phyloP scores from a whole-genome alignment of 2,797 vertebrate species.

The Falco biarmicus region DNA sequence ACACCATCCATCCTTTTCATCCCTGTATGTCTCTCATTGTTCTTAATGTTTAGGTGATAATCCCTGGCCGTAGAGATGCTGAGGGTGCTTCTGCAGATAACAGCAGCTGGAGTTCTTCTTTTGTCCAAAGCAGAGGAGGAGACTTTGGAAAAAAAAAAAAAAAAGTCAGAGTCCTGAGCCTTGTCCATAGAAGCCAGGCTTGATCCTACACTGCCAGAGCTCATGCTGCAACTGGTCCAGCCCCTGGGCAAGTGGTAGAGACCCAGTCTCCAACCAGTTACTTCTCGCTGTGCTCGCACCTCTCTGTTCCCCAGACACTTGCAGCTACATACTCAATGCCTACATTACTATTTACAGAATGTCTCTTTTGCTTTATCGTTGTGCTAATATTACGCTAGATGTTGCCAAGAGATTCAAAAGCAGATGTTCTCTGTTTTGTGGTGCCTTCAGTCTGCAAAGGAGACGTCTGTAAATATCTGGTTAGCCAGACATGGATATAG shows the following conservation, averaged over 20 bases:
- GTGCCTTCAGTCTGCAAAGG: neutral
- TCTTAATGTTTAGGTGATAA: too few species aligned
- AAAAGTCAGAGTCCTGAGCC: neutral
- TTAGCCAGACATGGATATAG: neutral
- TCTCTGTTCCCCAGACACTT: neutral
- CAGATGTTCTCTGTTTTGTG: too few species aligned
- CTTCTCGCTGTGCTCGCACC: neutral
- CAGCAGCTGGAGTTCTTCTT: neutral
- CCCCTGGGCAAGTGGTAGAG: too few species aligned
- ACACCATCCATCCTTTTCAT: neutral
- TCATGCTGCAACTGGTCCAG: neutral
- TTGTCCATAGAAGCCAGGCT: neutral
- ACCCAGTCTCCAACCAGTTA: neutral
- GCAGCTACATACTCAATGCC: too few species aligned
- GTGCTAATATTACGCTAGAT: neutral
- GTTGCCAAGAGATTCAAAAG: neutral
- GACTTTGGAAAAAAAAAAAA: neutral
- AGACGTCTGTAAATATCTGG: neutral
- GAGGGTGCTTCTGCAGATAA: neutral
- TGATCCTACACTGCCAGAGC: neutral
- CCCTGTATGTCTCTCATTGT: neutral
- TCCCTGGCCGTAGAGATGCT: neutral
- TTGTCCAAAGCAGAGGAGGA: neutral
- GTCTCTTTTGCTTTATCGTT: too few species aligned
- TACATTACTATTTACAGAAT: neutral